Conservation (phyloP, 2,888 invertebrate genomes). For the Aphrophora alni region DNA sequence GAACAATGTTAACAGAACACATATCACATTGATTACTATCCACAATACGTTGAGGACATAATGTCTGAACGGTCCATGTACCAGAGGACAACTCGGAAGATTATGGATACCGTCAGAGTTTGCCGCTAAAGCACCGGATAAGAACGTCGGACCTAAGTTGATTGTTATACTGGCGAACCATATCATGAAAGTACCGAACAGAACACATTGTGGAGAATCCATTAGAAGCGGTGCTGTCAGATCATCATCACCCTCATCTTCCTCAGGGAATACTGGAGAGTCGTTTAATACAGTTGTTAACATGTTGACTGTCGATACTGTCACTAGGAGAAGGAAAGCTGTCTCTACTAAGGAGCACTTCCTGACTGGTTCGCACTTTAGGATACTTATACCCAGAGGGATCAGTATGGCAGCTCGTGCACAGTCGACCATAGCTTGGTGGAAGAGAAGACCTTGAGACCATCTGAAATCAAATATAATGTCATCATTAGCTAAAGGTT, state of each 20-base stretch:
- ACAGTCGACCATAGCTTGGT: slow-evolving; percentile 84
- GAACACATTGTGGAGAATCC: slow-evolving; percentile 88
- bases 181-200: slow-evolving; percentile 91
- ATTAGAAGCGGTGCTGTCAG: slow-evolving; percentile 75
- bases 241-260: slow-evolving; percentile 70
- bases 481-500: too few relatives aligned
- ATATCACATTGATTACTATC: slow-evolving; percentile 88
- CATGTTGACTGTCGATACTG: slow-evolving; percentile 91
- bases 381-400: slow-evolving; percentile 79
- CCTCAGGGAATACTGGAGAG: slow-evolving; percentile 84
- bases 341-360: slow-evolving; percentile 89
- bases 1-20: slow-evolving; percentile 81
- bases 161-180: slow-evolving; percentile 93
- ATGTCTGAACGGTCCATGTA: slow-evolving; percentile 86
- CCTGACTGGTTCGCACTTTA: slow-evolving; percentile 82
- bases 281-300: slow-evolving; percentile 86
- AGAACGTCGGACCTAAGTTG: slow-evolving; percentile 86
- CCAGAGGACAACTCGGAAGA: slow-evolving; percentile 83
- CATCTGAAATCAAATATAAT: slow-evolving; percentile 64
- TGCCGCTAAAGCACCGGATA: slow-evolving; percentile 82
- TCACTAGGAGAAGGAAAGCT: slow-evolving; percentile 85
- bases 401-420: slow-evolving; percentile 80
- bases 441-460: slow-evolving; percentile 85
- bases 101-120: slow-evolving; percentile 78
- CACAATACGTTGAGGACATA: slow-evolving; percentile 90